Percentiles rank a stretch among this genome's conserved stretches.
Conservation (phyloP, 2,113 vertebrate genomes). For the Myotis davidii region DNA sequence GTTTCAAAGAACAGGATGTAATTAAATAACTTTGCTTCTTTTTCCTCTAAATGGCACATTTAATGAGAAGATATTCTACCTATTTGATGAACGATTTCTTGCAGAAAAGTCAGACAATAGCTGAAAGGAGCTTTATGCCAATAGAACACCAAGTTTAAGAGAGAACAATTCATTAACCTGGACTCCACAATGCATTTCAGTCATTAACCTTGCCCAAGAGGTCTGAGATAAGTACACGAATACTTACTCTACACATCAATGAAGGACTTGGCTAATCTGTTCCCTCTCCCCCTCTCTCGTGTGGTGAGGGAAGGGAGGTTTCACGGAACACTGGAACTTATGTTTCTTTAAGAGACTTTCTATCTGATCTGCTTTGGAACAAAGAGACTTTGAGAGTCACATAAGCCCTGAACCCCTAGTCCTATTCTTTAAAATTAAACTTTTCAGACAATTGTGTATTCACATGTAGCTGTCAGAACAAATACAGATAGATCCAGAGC, state of each 20-base stretch:
- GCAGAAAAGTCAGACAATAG: neutral
- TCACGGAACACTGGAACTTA: neutral
- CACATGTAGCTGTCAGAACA: neutral
- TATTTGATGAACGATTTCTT: neutral
- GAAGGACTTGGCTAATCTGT: neutral
- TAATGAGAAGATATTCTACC: neutral
- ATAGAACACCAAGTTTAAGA: neutral
- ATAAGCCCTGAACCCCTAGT: neutral
- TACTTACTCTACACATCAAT: neutral
- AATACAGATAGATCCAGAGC: neutral
- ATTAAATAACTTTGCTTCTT: neutral
- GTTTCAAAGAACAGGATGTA: neutral
- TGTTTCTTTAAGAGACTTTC: neutral
- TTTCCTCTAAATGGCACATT: neutral
- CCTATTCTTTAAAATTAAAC: neutral
- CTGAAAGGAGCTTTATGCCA: neutral
- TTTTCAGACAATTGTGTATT: neutral
- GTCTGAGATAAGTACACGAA: neutral
- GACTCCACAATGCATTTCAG: neutral
- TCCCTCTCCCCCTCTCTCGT: neutral
- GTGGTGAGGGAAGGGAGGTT: neutral
- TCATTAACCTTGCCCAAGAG: neutral
- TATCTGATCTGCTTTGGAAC: neutral
- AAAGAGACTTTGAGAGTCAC: neutral
- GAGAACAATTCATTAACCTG: neutral